Percentiles rank a stretch among this genome's conserved stretches.
Conservation (phyloP, 2,113 vertebrate genomes). For the Sorex fumeus region DNA sequence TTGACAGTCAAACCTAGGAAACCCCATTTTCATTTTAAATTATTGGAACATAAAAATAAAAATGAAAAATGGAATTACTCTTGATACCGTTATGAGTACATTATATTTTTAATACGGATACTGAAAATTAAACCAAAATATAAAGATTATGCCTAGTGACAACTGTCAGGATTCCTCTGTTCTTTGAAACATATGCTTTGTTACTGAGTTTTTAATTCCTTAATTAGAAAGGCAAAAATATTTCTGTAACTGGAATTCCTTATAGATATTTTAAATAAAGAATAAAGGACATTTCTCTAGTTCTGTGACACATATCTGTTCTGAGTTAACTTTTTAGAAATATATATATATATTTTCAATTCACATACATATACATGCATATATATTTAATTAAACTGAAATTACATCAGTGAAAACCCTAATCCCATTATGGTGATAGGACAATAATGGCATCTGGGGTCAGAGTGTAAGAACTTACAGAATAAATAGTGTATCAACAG, state of each 20-base stretch:
- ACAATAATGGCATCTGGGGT: background rate
- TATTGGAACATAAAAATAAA: background rate
- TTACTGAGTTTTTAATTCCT: background rate
- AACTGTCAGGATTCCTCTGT: background rate
- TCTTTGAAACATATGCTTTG: background rate
- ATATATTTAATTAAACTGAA: slow-evolving; percentile 37
- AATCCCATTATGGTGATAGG: background rate
- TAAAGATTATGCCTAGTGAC: background rate
- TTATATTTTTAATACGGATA: slow-evolving; percentile 7
- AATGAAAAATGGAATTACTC: background rate
- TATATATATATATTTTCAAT: slow-evolving; percentile 55
- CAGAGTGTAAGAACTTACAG: background rate
- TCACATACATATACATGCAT: too few relatives aligned
- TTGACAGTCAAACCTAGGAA: slow-evolving; percentile 11
- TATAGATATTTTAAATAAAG: background rate
- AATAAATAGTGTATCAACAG: background rate
- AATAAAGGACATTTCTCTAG: background rate
- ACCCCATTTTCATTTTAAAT: background rate
- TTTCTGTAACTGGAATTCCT: background rate
- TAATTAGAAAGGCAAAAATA: background rate
- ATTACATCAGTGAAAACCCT: background rate
- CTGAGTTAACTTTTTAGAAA: slow-evolving; percentile 56
- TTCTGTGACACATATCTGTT: slow-evolving; percentile 57
- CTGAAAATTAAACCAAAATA: background rate
- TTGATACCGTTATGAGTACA: background rate